Base-by-base conservation (phyloP, 2,888 invertebrate species). In the Pterostichus madidus region DNA sequence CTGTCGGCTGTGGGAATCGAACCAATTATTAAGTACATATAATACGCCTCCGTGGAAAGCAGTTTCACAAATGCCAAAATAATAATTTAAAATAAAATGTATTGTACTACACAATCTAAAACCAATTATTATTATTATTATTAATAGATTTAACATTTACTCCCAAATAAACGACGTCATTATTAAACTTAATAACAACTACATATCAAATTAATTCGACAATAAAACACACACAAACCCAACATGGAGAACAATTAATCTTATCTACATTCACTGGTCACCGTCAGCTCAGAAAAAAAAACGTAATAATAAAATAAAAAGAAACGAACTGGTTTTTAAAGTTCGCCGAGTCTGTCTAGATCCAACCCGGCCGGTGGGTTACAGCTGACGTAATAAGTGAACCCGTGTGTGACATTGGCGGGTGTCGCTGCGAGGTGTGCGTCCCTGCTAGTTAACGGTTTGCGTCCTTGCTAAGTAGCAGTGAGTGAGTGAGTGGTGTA, bases 241-340 rank as follows among this genome's bases (percentile, higher is more conserved):
- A 71, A 17, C 1, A 6, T 13, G 15, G 32, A 35, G 13, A 39
- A 71, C 68, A 71, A 71, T 71, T 71, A 71, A 71, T 71, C 68
- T 71, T 71, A 44, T 64, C 32, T 11, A 44, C 44, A 71, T 71
- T 71, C 44, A 71, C 44, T 39, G 44, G 39, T 39, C 39, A 39
- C 39, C 64, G 44, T 31, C n/a, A n/a, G 61, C 11, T n/a, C n/a
- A n/a, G 4, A 59, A 5, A 68, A 44, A 71, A 71, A 71, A 71
- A 44, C 39, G 17, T 44, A 71, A 71, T 44, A 71, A 71, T 68
- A 71, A 71, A 17, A 71, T 15, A 71, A 71, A 71, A 71, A 71
- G 44, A 71, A 64, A 15, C 68, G 68, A 71, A 71, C 68, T 71
- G 68, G 68, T 71, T 71, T 44, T 71, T 71, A 71, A 71, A 71